These are phyloP conservation scores for Lordiphosa andalusiaca DNA, from an alignment of 2,888 invertebrate genomes.

Conservation along the genomic window DNA sequence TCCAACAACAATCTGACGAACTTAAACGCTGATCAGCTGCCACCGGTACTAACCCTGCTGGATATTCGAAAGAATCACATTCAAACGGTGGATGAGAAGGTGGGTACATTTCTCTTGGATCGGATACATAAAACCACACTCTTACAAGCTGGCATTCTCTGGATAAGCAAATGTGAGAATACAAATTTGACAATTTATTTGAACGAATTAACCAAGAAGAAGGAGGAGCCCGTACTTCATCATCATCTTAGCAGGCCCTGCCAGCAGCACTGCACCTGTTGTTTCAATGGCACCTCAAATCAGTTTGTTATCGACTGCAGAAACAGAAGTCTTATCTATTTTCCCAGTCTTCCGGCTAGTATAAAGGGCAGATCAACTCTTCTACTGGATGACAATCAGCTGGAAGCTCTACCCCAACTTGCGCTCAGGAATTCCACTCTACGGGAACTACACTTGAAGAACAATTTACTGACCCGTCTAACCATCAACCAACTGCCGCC, in stretches of 20 bases:
- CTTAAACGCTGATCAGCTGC: neutral
- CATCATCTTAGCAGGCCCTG: neutral
- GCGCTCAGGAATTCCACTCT: neutral
- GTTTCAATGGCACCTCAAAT: neutral
- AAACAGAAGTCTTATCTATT: neutral
- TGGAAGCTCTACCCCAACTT: neutral
- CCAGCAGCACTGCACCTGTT: neutral
- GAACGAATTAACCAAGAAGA: neutral
- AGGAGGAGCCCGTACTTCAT: neutral
- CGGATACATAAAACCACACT: neutral
- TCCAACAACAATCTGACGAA: neutral
- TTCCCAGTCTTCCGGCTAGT: neutral
- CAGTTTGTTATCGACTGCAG: constrained; percentile 3
- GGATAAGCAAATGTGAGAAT: neutral
- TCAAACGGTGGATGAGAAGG: neutral
- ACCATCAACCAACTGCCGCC: neutral
- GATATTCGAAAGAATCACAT: neutral
- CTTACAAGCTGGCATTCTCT: neutral
- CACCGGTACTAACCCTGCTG: neutral
- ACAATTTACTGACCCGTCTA: neutral
- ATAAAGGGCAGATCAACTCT: neutral
- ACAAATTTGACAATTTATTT: neutral
- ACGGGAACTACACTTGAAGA: neutral
- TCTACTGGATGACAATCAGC: neutral
- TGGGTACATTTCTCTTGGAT: neutral